A percentile compares a stretch with the other conserved stretches of the same genome.
Evolutionary conservation across 2,797 vertebrate species (phyloP).

Genomic region (Cossypha polioptera): DNA sequence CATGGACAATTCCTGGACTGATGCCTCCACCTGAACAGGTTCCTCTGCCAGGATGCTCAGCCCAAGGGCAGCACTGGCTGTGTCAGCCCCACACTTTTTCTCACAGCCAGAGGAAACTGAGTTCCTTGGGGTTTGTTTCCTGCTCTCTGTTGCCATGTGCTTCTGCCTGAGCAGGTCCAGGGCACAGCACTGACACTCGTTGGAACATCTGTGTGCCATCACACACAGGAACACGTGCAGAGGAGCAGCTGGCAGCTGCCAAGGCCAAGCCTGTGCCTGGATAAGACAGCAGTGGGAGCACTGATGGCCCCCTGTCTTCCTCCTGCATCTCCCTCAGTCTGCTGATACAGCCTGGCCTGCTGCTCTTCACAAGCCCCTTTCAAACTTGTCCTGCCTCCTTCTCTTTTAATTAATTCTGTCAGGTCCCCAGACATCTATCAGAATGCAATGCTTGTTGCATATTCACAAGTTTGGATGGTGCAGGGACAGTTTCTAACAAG

Average conservation of each 20-base stretch:
- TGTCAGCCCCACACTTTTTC: not conserved
- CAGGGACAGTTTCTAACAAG: not conserved
- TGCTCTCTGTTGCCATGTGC: not conserved
- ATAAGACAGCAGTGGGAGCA: not conserved
- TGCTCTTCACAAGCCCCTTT: not conserved
- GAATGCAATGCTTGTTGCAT: not conserved
- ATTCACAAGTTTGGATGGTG: not conserved
- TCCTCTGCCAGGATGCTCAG: not conserved
- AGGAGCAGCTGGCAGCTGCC: not conserved
- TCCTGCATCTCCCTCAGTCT: not conserved
- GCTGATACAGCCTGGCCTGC: not conserved
- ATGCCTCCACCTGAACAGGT: not conserved
- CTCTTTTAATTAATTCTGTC: not conserved
- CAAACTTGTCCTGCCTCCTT: not conserved
- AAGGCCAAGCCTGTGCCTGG: not conserved
- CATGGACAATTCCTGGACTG: not conserved
- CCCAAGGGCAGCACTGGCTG: fast-evolving
- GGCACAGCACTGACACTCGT: not conserved
- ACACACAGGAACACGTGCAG: not conserved
- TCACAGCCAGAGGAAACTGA: fast-evolving
- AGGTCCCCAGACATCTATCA: not conserved
- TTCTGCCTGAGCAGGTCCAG: not conserved
- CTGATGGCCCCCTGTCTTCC: not conserved
- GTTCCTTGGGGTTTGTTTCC: not conserved
- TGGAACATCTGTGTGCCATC: not conserved